Base-by-base conservation (phyloP, 1,140 invertebrate species). In the Meloidogyne exigua region DNA sequence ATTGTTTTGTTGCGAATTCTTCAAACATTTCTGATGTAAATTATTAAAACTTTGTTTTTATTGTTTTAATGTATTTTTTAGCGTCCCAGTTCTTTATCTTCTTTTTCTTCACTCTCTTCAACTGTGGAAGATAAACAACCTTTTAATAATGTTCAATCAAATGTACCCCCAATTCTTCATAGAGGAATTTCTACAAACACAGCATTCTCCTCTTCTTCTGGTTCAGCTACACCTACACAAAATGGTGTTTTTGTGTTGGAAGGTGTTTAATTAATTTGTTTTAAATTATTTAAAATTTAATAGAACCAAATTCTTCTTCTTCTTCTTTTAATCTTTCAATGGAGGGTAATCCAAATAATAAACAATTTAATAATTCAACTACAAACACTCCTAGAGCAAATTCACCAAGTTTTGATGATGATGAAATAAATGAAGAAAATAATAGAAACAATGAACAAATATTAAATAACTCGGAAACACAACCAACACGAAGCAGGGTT, bases 151-250 rank as follows among this genome's bases (percentile, higher is more conserved):
- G 4, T 0, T 9, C 49, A 18, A n/a, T 9, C 49, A 0, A 4
- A 4, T 57, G 18, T 57, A 9, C 49, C 49, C 7, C 21, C 49
- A 57, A 57, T 57, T 18, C 18, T 49, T 9, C 49, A 57, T 21
- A 57, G 49, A 57, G 49, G 49, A n/a, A 57, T n/a, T n/a, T 57
- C 49, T 21, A 57, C 49, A 57, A 57, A 57, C 21, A 26, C 71
- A 21, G 62, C 71, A 26, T 44, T 32, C 21, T 39, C 71, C 26
- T 26, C 65, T 15, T 73, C 72, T 36, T 73, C 72, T 65, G 72
- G 72, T 2, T 73, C 72, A 18, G 72, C 72, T 15, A 73, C 72
- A 15, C 72, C 72, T 36, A 73, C 72, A 62, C 42, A 64, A 57
- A 57, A 12, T 57, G 49, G 18, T 57, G n/a, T 9, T 57, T 57